phyloP scores from a whole-genome alignment of 2,113 vertebrate species.

The Crotalus helleri region DNA sequence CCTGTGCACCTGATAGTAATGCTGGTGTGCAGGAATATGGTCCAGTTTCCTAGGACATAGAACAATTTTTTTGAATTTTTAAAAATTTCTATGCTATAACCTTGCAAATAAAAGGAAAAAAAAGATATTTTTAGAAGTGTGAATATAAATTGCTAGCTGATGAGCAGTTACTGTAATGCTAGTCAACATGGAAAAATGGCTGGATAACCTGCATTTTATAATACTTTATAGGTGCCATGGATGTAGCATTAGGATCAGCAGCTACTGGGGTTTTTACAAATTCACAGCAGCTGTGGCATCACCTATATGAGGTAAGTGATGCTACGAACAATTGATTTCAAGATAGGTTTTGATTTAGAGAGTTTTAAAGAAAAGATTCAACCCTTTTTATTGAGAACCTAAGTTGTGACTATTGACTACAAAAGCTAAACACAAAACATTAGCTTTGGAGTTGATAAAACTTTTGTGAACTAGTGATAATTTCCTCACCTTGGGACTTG shows the following conservation, averaged over 20 bases:
- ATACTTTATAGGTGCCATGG: constrained; percentile 84
- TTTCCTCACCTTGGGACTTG: background rate
- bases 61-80: background rate
- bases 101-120: background rate
- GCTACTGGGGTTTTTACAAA: constrained; percentile 94
- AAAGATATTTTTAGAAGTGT: background rate
- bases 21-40: background rate
- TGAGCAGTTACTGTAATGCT: background rate
- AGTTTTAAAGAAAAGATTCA: background rate
- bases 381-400: background rate
- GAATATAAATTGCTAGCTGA: background rate
- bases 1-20: background rate
- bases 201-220: background rate
- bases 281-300: constrained; percentile 90
- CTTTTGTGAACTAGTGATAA: background rate
- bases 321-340: background rate
- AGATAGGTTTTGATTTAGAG: background rate
- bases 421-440: background rate
- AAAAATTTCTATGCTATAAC: background rate
- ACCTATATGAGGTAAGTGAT: constrained; percentile 72
- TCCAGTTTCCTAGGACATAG: background rate
- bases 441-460: background rate
- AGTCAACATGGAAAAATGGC: background rate
- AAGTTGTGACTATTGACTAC: background rate
- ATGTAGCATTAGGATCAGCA: constrained; percentile 89